Base-by-base conservation (phyloP, 2,797 vertebrate species). In the Trichosurus vulpecula region DNA sequence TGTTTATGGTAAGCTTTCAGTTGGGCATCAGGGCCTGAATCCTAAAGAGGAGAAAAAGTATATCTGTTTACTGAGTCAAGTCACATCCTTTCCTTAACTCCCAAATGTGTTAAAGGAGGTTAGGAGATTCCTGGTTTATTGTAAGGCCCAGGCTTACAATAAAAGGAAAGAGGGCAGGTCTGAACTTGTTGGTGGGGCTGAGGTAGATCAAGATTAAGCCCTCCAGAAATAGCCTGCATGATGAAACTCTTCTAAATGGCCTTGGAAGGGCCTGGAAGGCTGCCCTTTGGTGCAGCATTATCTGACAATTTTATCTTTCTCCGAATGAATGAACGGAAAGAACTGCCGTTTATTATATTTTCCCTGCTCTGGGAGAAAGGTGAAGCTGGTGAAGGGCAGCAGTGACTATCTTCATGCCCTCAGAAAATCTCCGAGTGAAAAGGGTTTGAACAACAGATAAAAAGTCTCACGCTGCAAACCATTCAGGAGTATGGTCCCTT, bases 1-100 rank as follows among this genome's bases (percentile, higher is more conserved):
- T 90, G 58, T 97, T 96, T 98, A 58, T 31, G 87, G 66, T 66
- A 95, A 95, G 96, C 61, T 92, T 97, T 97, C 97, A 90, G 95
- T 97, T 54, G 91, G 93, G 89, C 96, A 97, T 90, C 95, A 97
- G 93, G 93, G 41, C 91, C 91, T 97, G 93, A 97, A 94, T 55
- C 92, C 47, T 87, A 89, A 92, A 53, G 5, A 3, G 16, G 31
- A 54, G 29, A 47, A 27, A 58, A 81, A 12, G 2, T n/a, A 14
- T n/a, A 14, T 31, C 8, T 31, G 9, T 55, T 90, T 66, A 30
- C 61, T 31, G 53, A 95, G 92, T 94, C 31, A 90, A 74, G 47
- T 81, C n/a, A 25, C 3, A 30, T n/a, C 81, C 57, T n/a, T 56
- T 92, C 55, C 47, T 61, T 91, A 52, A 47, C 81, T 94, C 35